Evolutionary conservation across 2,888 invertebrate species (phyloP).

Genomic region (Eupithecia abbreviata): DNA sequence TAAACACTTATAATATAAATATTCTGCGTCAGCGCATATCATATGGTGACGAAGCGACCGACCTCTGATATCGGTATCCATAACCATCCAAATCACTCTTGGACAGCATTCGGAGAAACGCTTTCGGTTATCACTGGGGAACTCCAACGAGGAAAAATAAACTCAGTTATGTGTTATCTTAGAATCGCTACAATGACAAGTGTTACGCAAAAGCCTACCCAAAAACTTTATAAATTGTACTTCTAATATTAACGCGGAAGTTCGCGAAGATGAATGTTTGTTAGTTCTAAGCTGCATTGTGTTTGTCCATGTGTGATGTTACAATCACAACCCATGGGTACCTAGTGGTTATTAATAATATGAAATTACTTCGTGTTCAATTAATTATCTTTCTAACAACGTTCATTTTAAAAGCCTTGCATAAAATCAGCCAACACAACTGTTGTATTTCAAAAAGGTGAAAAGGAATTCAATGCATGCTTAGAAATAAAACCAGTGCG

Average conservation of each 20-base stretch:
- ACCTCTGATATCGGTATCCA: slow-evolving; percentile 61
- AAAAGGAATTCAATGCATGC: not conserved
- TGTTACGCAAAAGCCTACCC: slow-evolving; percentile 10
- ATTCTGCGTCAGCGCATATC: slow-evolving; percentile 32
- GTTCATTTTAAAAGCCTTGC: not conserved
- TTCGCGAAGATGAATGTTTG: not conserved
- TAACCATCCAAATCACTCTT: slow-evolving; percentile 59
- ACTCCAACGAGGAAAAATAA: slow-evolving; percentile 66
- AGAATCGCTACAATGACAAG: slow-evolving; percentile 33
- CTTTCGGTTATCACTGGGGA: slow-evolving; percentile 65
- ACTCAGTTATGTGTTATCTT: slow-evolving; percentile 41
- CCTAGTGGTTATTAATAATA: not conserved
- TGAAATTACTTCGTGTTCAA: not conserved
- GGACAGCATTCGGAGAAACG: slow-evolving; percentile 69
- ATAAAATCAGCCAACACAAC: not conserved
- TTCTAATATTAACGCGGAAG: not conserved
- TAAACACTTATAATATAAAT: not conserved
- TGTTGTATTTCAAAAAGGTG: not conserved
- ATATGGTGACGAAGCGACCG: slow-evolving; percentile 51
- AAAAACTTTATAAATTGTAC: not conserved
- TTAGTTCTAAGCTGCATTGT: not conserved
- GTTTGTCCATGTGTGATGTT: not conserved
- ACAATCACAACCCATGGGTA: not conserved
- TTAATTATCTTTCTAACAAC: not conserved
- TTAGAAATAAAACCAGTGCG: not conserved